Conservation (phyloP, 2,113 vertebrate genomes). For the Columba livia region DNA sequence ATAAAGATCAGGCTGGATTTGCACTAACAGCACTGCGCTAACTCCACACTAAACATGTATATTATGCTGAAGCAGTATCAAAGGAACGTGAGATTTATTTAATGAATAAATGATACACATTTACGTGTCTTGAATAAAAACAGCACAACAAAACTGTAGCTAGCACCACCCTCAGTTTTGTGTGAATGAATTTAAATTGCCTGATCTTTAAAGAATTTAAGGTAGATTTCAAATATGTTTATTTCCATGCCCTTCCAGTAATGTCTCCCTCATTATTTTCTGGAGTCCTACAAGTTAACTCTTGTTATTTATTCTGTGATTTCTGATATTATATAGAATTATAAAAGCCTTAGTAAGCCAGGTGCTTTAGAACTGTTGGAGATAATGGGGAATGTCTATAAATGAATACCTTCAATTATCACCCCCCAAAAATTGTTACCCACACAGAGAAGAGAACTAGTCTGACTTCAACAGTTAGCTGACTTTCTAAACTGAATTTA, state of each 20-base stretch:
- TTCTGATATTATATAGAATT: not conserved
- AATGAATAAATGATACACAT: not conserved
- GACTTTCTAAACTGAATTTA: not conserved
- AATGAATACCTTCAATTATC: not conserved
- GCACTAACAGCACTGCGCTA: not conserved
- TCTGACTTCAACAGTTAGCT: not conserved
- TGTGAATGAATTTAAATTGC: not conserved
- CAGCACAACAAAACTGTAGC: not conserved
- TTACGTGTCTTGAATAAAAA: not conserved
- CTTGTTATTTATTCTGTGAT: not conserved
- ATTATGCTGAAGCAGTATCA: not conserved
- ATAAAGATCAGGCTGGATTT: not conserved
- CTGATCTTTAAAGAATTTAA: not conserved
- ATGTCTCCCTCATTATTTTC: not conserved
- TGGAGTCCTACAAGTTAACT: not conserved
- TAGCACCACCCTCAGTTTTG: not conserved
- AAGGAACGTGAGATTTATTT: not conserved
- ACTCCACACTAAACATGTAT: not conserved
- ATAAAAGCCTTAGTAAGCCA: not conserved
- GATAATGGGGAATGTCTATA: not conserved
- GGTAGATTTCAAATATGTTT: not conserved
- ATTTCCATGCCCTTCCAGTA: not conserved
- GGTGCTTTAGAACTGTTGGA: not conserved
- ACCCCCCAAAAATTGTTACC: not conserved
- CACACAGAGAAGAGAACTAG: not conserved